These are phyloP conservation scores for Linnaemya vulpina DNA, from an alignment of 2,888 invertebrate species.

Conservation along the genomic window DNA sequence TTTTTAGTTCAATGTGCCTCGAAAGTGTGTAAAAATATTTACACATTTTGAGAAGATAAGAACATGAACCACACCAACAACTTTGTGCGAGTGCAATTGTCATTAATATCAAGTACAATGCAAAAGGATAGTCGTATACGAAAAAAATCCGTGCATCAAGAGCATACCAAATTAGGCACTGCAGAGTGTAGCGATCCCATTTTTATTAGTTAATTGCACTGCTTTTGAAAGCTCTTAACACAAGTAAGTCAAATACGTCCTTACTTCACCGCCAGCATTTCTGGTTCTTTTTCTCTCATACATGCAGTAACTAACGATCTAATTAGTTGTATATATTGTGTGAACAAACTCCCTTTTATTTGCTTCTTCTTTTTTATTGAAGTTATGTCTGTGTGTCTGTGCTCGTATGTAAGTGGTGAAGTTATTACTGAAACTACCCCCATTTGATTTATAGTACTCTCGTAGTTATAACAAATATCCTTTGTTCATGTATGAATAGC, in stretches of 20 bases:
- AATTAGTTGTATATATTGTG: conserved; percentile 50
- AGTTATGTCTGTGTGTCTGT: neutral
- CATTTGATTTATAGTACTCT: conserved; percentile 6
- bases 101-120: too few species aligned
- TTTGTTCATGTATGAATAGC: conserved; percentile 1
- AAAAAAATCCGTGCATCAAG: too few species aligned
- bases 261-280: conserved; percentile 35
- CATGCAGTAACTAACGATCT: conserved; percentile 43
- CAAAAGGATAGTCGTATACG: too few species aligned
- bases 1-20: too few species aligned
- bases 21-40: too few species aligned
- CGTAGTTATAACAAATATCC: neutral
- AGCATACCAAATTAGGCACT: too few species aligned
- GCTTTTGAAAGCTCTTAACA: neutral
- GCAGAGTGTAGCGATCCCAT: neutral
- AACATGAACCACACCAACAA: too few species aligned
- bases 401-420: neutral
- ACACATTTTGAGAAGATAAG: too few species aligned
- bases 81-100: too few species aligned
- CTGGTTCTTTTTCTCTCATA: conserved; percentile 1
- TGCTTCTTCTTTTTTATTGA: neutral
- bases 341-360: conserved; percentile 23
- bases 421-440: conserved; percentile 42
- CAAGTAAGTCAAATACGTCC: neutral
- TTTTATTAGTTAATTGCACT: neutral